Evolutionary conservation across 2,888 invertebrate genomes (phyloP).

Genomic region (Lymantria dispar): DNA sequence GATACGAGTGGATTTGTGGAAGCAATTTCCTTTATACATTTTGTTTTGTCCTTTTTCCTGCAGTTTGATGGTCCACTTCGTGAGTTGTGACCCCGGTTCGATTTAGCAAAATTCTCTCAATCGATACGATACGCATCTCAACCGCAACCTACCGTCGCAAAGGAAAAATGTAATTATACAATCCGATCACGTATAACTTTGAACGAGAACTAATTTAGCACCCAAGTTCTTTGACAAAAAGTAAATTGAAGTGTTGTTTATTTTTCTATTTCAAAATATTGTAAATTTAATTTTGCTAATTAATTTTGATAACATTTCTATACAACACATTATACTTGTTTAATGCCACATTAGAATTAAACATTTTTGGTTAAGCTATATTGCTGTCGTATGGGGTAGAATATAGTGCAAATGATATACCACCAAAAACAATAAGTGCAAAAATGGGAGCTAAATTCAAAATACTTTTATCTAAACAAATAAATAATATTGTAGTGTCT

Average conservation of each 20-base stretch:
- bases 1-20: conserved; percentile 83
- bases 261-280: conserved; percentile 21
- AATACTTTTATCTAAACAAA: too few species aligned
- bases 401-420: too few species aligned
- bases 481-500: too few species aligned
- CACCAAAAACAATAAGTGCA: too few species aligned
- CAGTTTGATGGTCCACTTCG: conserved; percentile 79
- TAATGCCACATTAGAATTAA: too few species aligned
- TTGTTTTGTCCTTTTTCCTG: conserved; percentile 81
- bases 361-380: too few species aligned
- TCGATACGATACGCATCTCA: conserved; percentile 73
- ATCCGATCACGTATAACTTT: conserved; percentile 65
- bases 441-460: too few species aligned
- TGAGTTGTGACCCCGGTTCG: conserved; percentile 75
- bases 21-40: conserved; percentile 83
- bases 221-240: conserved; percentile 52
- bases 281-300: not conserved
- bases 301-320: too few species aligned
- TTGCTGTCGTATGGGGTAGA: too few species aligned
- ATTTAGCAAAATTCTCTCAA: conserved; percentile 70
- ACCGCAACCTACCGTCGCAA: conserved; percentile 48
- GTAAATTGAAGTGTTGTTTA: conserved; percentile 27
- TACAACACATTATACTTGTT: too few species aligned
- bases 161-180: conserved; percentile 71
- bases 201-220: conserved; percentile 75